A percentile compares a stretch with the other conserved stretches of the same genome.
These are phyloP conservation scores for Torymus auratus DNA, from an alignment of 2,888 invertebrate genomes.

Conservation along the genomic window DNA sequence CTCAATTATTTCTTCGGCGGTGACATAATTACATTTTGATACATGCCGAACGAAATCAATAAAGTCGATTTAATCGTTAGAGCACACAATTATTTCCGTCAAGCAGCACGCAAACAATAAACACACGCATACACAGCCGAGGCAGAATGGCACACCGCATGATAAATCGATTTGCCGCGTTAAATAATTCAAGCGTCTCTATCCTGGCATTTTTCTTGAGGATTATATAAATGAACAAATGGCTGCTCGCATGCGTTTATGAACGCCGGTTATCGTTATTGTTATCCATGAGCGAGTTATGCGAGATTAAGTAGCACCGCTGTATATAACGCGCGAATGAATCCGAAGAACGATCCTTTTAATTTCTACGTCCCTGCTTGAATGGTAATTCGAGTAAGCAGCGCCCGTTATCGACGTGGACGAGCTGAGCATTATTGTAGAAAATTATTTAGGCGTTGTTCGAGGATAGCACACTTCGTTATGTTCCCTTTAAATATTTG, in stretches of 20 bases:
- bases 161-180: conserved; percentile 11
- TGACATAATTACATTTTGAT: conserved; percentile 17
- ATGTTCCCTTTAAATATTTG: too few species aligned
- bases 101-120: background rate
- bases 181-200: conserved; percentile 7
- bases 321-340: too few species aligned
- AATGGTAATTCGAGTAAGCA: too few species aligned
- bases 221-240: conserved; percentile 10
- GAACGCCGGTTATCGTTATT: background rate
- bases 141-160: background rate
- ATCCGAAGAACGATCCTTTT: too few species aligned
- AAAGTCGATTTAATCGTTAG: conserved; percentile 23
- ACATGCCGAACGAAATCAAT: conserved; percentile 8
- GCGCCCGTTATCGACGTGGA: too few species aligned
- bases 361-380: too few species aligned
- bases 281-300: background rate
- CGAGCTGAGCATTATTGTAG: too few species aligned
- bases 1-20: conserved; percentile 1
- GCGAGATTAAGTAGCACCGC: too few species aligned
- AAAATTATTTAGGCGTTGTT: too few species aligned
- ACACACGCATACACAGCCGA: background rate
- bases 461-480: too few species aligned
- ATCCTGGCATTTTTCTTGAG: background rate
- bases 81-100: conserved; percentile 22
- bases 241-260: background rate